These are phyloP conservation scores for Ceramica pisi DNA, from an alignment of 2,888 invertebrate species.

Conservation along the genomic window DNA sequence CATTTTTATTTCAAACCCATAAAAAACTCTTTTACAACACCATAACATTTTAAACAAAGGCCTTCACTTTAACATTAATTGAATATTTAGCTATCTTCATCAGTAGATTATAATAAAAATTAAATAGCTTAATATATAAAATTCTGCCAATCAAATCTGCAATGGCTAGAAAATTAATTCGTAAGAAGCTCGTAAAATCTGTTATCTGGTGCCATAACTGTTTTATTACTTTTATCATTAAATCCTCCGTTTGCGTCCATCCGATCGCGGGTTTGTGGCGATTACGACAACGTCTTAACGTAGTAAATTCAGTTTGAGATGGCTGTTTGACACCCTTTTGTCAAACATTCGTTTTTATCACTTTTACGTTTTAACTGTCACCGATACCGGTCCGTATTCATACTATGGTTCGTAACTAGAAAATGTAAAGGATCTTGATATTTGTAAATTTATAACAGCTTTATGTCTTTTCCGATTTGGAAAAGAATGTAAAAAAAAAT, in stretches of 20 bases:
- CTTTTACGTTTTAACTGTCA: slow-evolving; percentile 6
- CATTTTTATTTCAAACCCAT: slow-evolving; percentile 11
- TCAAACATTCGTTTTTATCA: slow-evolving; percentile 47
- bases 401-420: no score
- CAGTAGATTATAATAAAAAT: slow-evolving; percentile 41
- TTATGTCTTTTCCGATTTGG: no score
- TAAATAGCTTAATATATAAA: slow-evolving; percentile 47
- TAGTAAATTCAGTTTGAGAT: slow-evolving; percentile 41
- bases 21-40: slow-evolving; percentile 6
- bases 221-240: slow-evolving; percentile 67
- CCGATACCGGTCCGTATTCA: not conserved
- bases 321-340: slow-evolving; percentile 58
- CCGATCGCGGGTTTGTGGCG: slow-evolving; percentile 35
- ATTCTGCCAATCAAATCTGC: slow-evolving; percentile 60
- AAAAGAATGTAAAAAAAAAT: no score
- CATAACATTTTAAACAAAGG: slow-evolving; percentile 14
- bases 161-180: slow-evolving; percentile 66
- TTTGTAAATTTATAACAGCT: no score
- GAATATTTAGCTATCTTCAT: slow-evolving; percentile 32
- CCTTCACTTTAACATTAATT: slow-evolving; percentile 22
- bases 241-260: slow-evolving; percentile 58
- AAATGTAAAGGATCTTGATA: no score
- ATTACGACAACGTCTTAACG: slow-evolving; percentile 44
- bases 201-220: slow-evolving; percentile 64
- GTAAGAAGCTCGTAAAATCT: slow-evolving; percentile 62